Evolutionary conservation across 2,888 invertebrate genomes (phyloP), one percentile per base, ranked within the genome.

Genomic region (Sussaba pulchella): DNA sequence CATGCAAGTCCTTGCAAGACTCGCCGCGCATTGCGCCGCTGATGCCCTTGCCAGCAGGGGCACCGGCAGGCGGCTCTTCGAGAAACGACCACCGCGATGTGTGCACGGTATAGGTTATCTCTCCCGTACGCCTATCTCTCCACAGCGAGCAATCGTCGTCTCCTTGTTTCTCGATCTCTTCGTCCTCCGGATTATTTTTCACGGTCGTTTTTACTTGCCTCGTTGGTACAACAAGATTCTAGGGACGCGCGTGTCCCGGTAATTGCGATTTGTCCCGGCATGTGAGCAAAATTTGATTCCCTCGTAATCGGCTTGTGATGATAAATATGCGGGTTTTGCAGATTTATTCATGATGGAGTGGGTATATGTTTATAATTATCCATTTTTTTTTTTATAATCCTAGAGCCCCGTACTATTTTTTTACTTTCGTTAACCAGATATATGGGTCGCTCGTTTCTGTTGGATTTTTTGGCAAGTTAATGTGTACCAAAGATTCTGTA

Each of bases 1-100:
- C 57, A 70, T 70, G 70, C 26, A 26, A 70, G 31, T 57, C 54
- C 41, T 31, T 19, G 61, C 17, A 5, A 19, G 24, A 57, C 43
- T 54, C 43, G 26, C 36, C 39, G 43, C 41, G 69, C n/a, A n/a
- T 54, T 39, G 19, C 19, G 21, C 52, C 21, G 47, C 2, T 36
- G 66, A 50, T 67, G 21, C 67, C 67, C 81, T 81, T 77, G 81
- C 76, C 63, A 64, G 72, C 81, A 72, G 63, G 54, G 67, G 72
- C 63, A 78, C 36, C 73, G 17, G 31, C 52, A 54, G n/a, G 26
- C 31, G 57, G 31, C 67, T 57, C 67, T 61, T 59, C 69, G 74
- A 63, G 54, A 79, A 41, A 36, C 78, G 69, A 79, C 74, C 78
- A 78, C 73, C 78, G 69, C 63, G 69, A 69, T 39, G 61, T 52